These are phyloP conservation scores for Chrysocyon brachyurus DNA, from an alignment of 2,797 vertebrate species.

Conservation along the genomic window DNA sequence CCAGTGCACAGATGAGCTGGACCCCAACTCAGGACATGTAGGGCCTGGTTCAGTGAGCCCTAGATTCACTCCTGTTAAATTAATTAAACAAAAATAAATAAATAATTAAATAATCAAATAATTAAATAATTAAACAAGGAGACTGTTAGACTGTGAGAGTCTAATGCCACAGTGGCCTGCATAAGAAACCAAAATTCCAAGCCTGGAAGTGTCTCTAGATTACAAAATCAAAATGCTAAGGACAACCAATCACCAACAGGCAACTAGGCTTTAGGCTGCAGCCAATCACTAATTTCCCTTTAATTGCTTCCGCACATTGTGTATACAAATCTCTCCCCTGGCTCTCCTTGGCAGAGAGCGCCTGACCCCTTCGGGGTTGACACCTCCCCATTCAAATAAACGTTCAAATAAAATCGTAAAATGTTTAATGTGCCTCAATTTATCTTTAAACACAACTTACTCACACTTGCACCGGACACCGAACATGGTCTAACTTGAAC, in stretches of 20 bases:
- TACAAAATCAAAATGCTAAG: not conserved
- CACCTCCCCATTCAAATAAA: not conserved
- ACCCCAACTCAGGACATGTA: not conserved
- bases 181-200: not conserved
- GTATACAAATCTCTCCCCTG: not conserved
- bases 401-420: not conserved
- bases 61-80: not conserved
- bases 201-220: not conserved
- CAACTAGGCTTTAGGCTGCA: not conserved
- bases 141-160: not conserved
- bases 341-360: accelerated
- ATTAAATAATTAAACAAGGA: not conserved
- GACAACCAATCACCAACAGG: not conserved
- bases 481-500: not conserved
- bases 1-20: not conserved
- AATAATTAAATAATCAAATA: too few species aligned
- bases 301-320: not conserved
- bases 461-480: not conserved
- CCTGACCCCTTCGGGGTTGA: not conserved
- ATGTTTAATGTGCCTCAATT: not conserved
- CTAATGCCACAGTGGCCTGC: accelerated
- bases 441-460: not conserved
- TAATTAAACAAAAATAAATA: not conserved
- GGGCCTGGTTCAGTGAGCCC: not conserved
- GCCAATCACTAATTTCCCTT: not conserved